A percentile compares a stretch with the other conserved stretches of the same genome.
phyloP scores from a whole-genome alignment of 1,140 invertebrate species.

The Pectinophora gossypiella region DNA sequence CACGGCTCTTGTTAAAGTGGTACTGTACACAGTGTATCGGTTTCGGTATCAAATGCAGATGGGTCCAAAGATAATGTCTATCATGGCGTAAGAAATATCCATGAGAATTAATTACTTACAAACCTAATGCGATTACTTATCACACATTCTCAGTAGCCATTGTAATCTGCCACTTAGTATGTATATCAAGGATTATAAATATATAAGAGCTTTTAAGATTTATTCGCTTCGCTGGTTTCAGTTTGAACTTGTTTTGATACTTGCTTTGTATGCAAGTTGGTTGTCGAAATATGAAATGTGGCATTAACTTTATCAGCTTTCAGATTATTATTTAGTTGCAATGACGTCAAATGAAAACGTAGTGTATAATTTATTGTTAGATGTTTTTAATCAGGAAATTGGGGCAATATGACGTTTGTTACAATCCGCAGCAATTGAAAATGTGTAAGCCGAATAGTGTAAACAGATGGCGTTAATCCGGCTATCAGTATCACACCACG shows the following conservation, averaged over 20 bases:
- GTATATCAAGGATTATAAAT: slow-evolving; percentile 5
- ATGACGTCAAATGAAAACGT: no score
- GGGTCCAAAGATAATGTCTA: slow-evolving; percentile 37
- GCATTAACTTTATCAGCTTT: neutral
- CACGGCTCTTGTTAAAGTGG: slow-evolving; percentile 22
- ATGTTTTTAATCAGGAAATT: neutral
- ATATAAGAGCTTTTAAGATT: neutral
- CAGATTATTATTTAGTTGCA: no score
- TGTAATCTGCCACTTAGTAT: slow-evolving; percentile 26
- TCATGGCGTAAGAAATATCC: slow-evolving; percentile 39
- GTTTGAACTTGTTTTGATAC: neutral
- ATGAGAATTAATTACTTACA: slow-evolving; percentile 46
- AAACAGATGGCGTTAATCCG: neutral
- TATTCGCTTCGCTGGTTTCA: neutral
- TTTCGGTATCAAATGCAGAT: slow-evolving; percentile 38
- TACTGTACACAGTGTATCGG: slow-evolving; percentile 14
- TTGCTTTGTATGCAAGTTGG: neutral
- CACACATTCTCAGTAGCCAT: slow-evolving; percentile 32
- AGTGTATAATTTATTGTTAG: neutral
- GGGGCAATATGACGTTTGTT: neutral
- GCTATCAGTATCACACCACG: neutral
- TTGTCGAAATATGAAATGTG: neutral
- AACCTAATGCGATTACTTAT: slow-evolving; percentile 48
- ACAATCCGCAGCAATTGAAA: neutral
- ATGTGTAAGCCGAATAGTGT: neutral